Evolutionary conservation across 2,888 invertebrate species (phyloP), one percentile per base, ranked within the genome.

Genomic region (Cantharis rustica): DNA sequence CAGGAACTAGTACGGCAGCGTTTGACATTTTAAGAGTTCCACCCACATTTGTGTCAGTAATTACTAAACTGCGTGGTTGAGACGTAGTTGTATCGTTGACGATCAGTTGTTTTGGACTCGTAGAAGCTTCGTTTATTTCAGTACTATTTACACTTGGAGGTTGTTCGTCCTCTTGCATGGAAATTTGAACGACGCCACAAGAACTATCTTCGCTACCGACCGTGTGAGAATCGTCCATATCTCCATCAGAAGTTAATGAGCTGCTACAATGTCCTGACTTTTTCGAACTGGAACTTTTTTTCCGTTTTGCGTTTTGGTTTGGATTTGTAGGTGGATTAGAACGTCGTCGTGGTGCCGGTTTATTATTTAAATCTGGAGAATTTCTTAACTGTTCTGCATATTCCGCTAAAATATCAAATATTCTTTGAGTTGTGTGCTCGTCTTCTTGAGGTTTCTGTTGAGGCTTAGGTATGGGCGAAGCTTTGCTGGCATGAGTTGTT

Each of bases 341-440:
- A 73, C 95, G 90, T 81, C 95, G 89, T 64, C 95, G 90, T 0
- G 95, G 95, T 0, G 95, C 95, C 0, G 95, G 95, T 86, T 95
- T 95, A 85, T 95, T 94, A 84, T 95, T 95, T 64, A 92, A 85
- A 87, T 95, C 95, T 0, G 95, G 95, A 0, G 94, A 95, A 84
- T 95, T 95, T 81, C 94, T 90, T 64, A 95, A 89, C 84, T 95
- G 95, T 83, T 95, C 95, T 69, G 94, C 94, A 85, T 95, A 95
- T 84, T 95, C 94, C 0, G 94, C 94, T 69, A 95, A 86, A 82
- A 95, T 95, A 80, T 94, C 94, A 78, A 95, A 92, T 82, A 95
- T 95, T 80, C 95, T 90, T 84, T 95, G 94, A 0, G 94, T 94
- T 0, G 95, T 95, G 85, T 94, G 94, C 84, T 95, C 95, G 83